phyloP scores from a whole-genome alignment of 1,140 invertebrate genomes.

The Drosophila watanabei region DNA sequence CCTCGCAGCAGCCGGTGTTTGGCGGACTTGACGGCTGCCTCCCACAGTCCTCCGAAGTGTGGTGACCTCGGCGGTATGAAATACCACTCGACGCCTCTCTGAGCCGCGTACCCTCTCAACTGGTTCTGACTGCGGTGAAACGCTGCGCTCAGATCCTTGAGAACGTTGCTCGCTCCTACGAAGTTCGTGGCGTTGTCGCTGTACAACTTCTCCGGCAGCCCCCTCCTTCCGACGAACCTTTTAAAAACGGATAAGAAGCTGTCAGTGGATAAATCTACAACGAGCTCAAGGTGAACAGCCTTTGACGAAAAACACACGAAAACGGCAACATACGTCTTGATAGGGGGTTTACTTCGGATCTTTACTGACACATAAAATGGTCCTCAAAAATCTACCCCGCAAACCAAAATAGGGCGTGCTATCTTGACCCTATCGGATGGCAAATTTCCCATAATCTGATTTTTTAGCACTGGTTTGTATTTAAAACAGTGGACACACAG shows the following conservation, averaged over 20 bases:
- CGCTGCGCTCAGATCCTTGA: no score
- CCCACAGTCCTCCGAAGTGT: not conserved
- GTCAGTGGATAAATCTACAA: not conserved
- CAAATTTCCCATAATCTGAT: no score
- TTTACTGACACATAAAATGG: not conserved
- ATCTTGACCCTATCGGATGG: not conserved
- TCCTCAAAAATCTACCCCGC: not conserved
- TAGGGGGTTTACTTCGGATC: not conserved
- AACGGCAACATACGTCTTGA: not conserved
- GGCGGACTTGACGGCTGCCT: not conserved
- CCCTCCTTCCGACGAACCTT: no score
- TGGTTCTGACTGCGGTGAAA: no score
- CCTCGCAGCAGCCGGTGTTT: not conserved
- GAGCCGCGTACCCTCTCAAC: no score
- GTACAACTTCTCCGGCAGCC: constrained; percentile 1
- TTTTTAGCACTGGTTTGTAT: no score
- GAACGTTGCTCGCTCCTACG: not conserved
- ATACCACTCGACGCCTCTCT: not conserved
- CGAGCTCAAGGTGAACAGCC: not conserved
- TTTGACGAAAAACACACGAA: constrained; percentile 14
- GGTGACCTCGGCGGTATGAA: constrained; percentile 8
- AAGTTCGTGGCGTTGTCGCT: constrained; percentile 4
- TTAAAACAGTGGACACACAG: no score
- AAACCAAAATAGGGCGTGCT: not conserved
- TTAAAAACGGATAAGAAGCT: constrained; percentile 2